Evolutionary conservation across 2,888 invertebrate species (phyloP), one percentile per base, ranked within the genome.

Genomic region (Oligia strigilis): DNA sequence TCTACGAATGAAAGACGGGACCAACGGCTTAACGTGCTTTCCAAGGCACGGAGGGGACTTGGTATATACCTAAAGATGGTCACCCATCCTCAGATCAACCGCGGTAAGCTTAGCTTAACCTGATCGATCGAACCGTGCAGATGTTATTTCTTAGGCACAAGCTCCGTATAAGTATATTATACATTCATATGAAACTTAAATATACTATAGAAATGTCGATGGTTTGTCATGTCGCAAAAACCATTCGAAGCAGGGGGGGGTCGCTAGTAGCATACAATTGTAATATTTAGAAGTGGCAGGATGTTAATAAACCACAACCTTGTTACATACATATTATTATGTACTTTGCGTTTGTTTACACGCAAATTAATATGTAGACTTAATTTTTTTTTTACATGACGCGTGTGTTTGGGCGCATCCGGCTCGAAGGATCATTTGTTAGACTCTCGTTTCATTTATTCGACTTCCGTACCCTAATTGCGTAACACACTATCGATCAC

Each of bases 251-350:
- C 40, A 40, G 40, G 40, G 40, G 13, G 2, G 13, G 60, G 13
- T 29, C 62, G 29, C 60, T 62, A 62, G 14, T 62, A 14, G 17
- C n/a, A 78, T 23, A 19, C 36, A 66, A 46, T 19, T 66, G 19
- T 66, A 49, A 66, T 23, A 49, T 79, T 78, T 11, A 29, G 2
- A 40, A 49, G 14, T 40, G 23, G 11, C 55, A 55, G 4, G 17
- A 43, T 55, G 64, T 58, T 55, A 17, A 36, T 14, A n/a, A n/a
- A 66, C n/a, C 36, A 55, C 46, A 78, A 66, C 46, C 79, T 55
- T 66, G 36, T 66, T n/a, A 65, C 55, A 23, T 46, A 8, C 29
- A 65, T 40, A 40, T 40, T 40, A 40, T 5, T 40, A 40, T 40
- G 40, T 40, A 62, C 43, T 43, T 43, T 1, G 9, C 43, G 9